Evolutionary conservation across 2,888 invertebrate genomes (phyloP), one percentile per base, ranked within the genome.

Genomic region (Drosophila austrosaltans): DNA sequence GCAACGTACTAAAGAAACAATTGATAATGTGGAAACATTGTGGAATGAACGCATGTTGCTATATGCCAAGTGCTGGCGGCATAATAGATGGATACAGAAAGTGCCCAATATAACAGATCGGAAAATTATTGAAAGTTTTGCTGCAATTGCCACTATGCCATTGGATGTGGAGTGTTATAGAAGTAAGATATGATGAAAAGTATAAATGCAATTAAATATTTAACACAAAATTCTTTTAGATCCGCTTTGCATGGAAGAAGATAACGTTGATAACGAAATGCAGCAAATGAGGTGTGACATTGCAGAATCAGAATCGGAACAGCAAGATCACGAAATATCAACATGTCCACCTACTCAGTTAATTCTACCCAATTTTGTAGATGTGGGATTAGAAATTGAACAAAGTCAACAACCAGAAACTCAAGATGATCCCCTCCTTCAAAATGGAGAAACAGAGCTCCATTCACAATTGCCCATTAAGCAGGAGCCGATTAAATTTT

Each of bases 51-150:
- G 72, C 25, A 44, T 66, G 3, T 6, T 40, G 0, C 59, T 77
- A 12, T 79, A 87, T 22, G n/a, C 1, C 1, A 30, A 30, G 42
- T 87, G 89, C 40, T 89, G 87, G 85, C 4, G 1, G 1, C 64
- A 69, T 2, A 69, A 85, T 72, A 32, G 62, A 2, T 85, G 85
- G 85, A 28, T 85, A 10, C 32, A 12, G 0, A 12, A 65, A 42
- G 77, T 67, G 20, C 85, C 85, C 0, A 10, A 57, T 1, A 66
- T 89, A 1, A 70, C 56, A 1, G 54, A 54, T 4, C 42, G 53
- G 4, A 16, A 62, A 1, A n/a, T 73, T 0, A 59, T 7, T 4
- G 48, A 53, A 2, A 32, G n/a, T 22, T 2, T 32, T 2, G 7
- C 16, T 2, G n/a, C 2, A 8, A 12, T n/a, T 1, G 20, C 12